Base-by-base conservation (phyloP, 2,797 vertebrate species). In the Lophotriccus pileatus region DNA sequence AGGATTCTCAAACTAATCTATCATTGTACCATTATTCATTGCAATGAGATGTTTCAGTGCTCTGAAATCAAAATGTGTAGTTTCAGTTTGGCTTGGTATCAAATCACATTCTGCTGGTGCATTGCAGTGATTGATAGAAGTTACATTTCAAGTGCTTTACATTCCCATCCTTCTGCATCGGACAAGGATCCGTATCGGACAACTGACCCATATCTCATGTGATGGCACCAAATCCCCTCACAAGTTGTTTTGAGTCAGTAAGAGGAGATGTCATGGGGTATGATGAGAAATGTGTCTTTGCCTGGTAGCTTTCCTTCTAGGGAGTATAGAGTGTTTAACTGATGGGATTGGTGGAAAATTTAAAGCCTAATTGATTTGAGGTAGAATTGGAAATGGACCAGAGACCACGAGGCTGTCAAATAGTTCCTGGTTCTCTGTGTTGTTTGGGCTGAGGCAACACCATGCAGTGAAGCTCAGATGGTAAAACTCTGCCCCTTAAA, bases 51-150 rank as follows among this genome's bases (percentile, higher is more conserved):
- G 74, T 94, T 95, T 88, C 85, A 89, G 85, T 67, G 83, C 74
- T 87, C 80, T 1, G 13, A 83, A 94, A 95, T 77, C 87, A 87
- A 88, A 91, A 93, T 49, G 47, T 85, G 82, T 78, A 20, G 66
- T 92, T 96, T 94, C 79, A 90, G 79, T 90, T 91, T 95, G 90
- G 94, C 83, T 90, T 90, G 74, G 44, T 87, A 78, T 84, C 88
- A 88, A 43, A 95, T 93, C 87, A 32, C 47, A 17, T 79, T 88
- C 82, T 84, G 59, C 87, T 76, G 76, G 17, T 66, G 69, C 7
- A 16, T 41, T 90, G 82, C 79, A 72, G 85, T 90, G 91, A 94
- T 72, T 88, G 82, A 93, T 72, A 37, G 93, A 67, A 90, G 90
- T 49, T 83, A 75, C 66, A 50, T 69, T 93, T 76, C 44, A 83